A percentile compares a stretch with the other conserved stretches of the same genome.
These are phyloP conservation scores for Hoplostethus atlanticus DNA, from an alignment of 2,797 vertebrate genomes.

Conservation along the genomic window DNA sequence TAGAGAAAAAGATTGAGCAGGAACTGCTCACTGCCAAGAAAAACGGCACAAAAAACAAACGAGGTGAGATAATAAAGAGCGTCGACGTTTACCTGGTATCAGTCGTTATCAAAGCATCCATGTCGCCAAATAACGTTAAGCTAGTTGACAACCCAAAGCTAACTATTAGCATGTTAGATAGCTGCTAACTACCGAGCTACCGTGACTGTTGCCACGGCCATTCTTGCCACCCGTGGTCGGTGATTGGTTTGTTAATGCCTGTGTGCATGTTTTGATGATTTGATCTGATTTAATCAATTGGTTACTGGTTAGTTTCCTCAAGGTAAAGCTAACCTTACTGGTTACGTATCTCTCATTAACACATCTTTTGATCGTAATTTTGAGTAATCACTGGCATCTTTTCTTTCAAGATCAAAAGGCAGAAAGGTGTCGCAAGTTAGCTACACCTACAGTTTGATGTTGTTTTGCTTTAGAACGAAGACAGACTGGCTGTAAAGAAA, in stretches of 20 bases:
- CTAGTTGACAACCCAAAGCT: background rate
- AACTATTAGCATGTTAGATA: conserved; percentile 58
- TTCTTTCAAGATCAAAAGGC: no score
- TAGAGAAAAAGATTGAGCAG: conserved; percentile 96
- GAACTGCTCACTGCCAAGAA: conserved; percentile 94
- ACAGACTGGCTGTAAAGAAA: no score
- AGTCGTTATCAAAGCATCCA: background rate
- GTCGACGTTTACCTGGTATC: background rate
- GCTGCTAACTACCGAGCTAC: conserved; percentile 56
- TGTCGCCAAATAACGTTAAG: background rate
- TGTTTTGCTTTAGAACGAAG: no score
- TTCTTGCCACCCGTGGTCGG: background rate
- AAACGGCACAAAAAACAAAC: conserved; percentile 97
- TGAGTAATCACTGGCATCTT: no score
- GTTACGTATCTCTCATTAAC: no score
- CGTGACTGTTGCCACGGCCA: conserved; percentile 24
- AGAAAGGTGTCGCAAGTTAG: no score
- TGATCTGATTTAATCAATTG: background rate
- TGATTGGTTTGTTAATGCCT: background rate
- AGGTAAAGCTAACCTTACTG: no score
- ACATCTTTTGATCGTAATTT: no score
- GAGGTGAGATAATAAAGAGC: conserved; percentile 83
- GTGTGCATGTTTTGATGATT: no score
- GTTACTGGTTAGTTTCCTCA: rapidly evolving
- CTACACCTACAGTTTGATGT: no score